Conservation (phyloP, 2,797 vertebrate genomes). For the Gallinago nigripennis region DNA sequence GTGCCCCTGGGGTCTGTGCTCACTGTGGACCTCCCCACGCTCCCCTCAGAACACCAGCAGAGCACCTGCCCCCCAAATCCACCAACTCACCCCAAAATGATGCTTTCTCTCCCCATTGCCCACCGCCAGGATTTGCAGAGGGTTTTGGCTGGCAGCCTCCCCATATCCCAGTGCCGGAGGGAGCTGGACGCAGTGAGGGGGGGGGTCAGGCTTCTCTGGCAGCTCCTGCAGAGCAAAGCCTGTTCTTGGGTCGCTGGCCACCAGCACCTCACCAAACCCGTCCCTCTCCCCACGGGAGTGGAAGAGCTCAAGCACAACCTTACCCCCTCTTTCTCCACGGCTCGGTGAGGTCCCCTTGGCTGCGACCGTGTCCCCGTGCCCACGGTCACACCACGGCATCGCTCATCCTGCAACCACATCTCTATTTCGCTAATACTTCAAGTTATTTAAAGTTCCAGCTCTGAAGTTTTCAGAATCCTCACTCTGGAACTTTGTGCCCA, state of each 20-base stretch:
- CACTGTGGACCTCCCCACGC: background rate
- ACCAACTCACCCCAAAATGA: rapidly evolving
- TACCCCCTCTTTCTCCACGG: rapidly evolving
- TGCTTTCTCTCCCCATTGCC: background rate
- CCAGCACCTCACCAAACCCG: rapidly evolving
- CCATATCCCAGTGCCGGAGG: rapidly evolving
- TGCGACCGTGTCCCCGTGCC: background rate
- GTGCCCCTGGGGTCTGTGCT: background rate
- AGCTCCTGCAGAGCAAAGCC: background rate
- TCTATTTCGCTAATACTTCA: background rate
- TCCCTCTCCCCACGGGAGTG: background rate
- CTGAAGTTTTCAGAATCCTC: background rate
- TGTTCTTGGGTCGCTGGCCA: rapidly evolving
- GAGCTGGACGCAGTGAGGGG: rapidly evolving
- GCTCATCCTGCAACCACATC: background rate
- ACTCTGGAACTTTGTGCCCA: background rate
- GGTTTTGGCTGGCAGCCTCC: rapidly evolving
- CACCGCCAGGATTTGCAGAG: background rate
- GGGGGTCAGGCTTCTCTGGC: background rate
- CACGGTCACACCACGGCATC: rapidly evolving
- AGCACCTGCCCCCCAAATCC: background rate
- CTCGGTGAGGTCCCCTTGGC: background rate
- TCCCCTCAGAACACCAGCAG: rapidly evolving
- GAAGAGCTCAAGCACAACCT: background rate
- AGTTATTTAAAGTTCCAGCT: background rate